Base-by-base conservation (phyloP, 2,888 invertebrate species). In the Parnassius apollo region DNA sequence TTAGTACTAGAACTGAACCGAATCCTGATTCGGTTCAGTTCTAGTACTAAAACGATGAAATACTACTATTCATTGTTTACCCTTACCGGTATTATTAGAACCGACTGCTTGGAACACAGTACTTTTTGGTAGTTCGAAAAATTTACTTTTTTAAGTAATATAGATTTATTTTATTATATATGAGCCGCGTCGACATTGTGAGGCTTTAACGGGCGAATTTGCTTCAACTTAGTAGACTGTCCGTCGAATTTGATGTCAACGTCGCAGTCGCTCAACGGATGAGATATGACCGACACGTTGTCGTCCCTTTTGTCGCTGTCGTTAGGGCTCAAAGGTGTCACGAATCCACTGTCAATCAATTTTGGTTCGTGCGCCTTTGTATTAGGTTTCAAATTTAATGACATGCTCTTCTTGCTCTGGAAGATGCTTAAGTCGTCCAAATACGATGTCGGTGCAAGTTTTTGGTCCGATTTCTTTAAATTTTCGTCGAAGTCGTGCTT, bases 181-280 rank as follows among this genome's bases (percentile, higher is more conserved):
- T 55, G 44, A 9, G 56, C 52, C 45, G 52, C 45, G 25, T 13
- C 56, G 10, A 50, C 56, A 18, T 56, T 56, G 13, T 59, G 59
- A 9, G 51, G 56, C 1, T 68, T 75, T 25, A 90, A 71, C 11
- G 95, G 93, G 66, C 94, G 93, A 42, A 96, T 94, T 59, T 95
- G 95, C 78, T 96, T 96, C 65, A 97, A 83, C 77, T 96, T 96
- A 0, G 96, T 96, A 1, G 95, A 95, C 13, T 90, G 91, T 8
- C 96, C 96, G 72, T 96, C 95, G 75, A 95, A 97, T 67, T 95
- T 95, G 54, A 96, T 96, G 75, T 95, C 95, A 0, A 96, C 96
- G 76, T 96, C 96, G 64, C 95, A 94, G 74, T 95, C 95, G 69
- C 96, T 96, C 3, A 97, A 76, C 0, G 97, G 97, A 85, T 96